Percentiles rank a stretch among this genome's conserved stretches.
Evolutionary conservation across 1,140 invertebrate species (phyloP).

Genomic region (Drosophila varians): DNA sequence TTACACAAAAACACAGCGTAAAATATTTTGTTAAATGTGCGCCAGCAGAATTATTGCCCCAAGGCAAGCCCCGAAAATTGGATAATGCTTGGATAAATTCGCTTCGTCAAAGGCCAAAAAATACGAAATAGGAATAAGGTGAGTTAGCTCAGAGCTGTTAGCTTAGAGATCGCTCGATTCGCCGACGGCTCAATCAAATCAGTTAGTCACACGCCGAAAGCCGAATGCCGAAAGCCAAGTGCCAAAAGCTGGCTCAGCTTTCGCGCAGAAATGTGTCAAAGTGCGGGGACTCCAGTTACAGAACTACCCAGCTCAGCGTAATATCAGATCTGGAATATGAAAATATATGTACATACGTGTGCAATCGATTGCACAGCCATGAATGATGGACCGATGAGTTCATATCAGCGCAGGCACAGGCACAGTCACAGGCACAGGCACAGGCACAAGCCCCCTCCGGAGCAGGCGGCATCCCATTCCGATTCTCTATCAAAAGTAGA

Average conservation of each 20-base stretch:
- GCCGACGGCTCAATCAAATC: slow-evolving; percentile 20
- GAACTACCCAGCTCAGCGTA: slow-evolving; percentile 27
- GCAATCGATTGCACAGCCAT: slow-evolving; percentile 41
- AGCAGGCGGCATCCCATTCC: slow-evolving; percentile 14
- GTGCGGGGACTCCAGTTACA: slow-evolving; percentile 22
- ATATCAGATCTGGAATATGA: slow-evolving; percentile 25
- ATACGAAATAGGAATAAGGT: slow-evolving; percentile 43
- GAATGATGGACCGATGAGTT: slow-evolving; percentile 45
- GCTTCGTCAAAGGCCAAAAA: slow-evolving; percentile 22
- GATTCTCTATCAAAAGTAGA: slow-evolving; percentile 37
- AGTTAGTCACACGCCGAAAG: slow-evolving; percentile 5
- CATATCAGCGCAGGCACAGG: slow-evolving; percentile 66
- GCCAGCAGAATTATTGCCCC: slow-evolving; percentile 5
- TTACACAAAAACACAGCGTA: slow-evolving; percentile 50
- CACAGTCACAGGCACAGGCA: too few species aligned
- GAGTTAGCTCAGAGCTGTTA: slow-evolving; percentile 43
- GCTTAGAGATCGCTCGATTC: slow-evolving; percentile 20
- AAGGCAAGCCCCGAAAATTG: slow-evolving; percentile 41
- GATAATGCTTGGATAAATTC: slow-evolving; percentile 76
- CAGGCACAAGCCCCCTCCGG: slow-evolving; percentile 59
- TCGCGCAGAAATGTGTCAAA: slow-evolving; percentile 35
- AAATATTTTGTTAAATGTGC: slow-evolving; percentile 54
- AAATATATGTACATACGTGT: slow-evolving; percentile 3
- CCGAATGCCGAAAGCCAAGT: too few species aligned
- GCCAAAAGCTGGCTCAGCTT: slow-evolving; percentile 11